Conservation (phyloP, 2,888 invertebrate genomes). For the Mesorhabditis sp. region DNA sequence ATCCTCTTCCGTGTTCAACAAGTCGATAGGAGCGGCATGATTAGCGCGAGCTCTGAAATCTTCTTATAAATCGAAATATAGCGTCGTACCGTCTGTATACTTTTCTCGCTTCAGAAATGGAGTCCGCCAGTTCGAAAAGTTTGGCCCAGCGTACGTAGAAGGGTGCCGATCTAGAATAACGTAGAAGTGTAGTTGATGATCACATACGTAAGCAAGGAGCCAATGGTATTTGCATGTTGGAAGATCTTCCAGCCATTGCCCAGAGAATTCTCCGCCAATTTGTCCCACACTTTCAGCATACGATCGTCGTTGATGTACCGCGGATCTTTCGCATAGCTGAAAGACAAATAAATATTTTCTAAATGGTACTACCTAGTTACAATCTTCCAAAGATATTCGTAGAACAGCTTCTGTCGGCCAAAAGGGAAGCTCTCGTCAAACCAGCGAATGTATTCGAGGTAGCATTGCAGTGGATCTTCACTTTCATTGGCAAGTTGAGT, state of each 20-base stretch:
- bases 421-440: conserved; percentile 31
- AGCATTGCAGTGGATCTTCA: conserved; percentile 14
- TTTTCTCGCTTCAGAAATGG: conserved; percentile 27
- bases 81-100: conserved; percentile 9
- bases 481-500: not conserved
- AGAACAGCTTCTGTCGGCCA: conserved; percentile 33
- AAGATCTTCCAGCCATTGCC: conserved; percentile 38
- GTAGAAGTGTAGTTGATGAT: not conserved
- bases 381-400: conserved; percentile 35
- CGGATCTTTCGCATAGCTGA: conserved; percentile 20
- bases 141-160: conserved; percentile 36
- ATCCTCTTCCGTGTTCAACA: not conserved
- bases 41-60: not conserved
- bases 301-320: conserved; percentile 27
- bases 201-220: conserved; percentile 20
- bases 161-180: conserved; percentile 23
- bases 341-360: not conserved
- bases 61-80: not conserved
- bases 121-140: conserved; percentile 26
- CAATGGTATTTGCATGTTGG: conserved; percentile 29
- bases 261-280: conserved; percentile 37
- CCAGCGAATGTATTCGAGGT: conserved; percentile 33
- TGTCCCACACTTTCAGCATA: conserved; percentile 39
- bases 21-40: not conserved
- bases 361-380: conserved; percentile 20